Conservation (phyloP, 2,113 vertebrate genomes). For the Oreocharis arfaki region DNA sequence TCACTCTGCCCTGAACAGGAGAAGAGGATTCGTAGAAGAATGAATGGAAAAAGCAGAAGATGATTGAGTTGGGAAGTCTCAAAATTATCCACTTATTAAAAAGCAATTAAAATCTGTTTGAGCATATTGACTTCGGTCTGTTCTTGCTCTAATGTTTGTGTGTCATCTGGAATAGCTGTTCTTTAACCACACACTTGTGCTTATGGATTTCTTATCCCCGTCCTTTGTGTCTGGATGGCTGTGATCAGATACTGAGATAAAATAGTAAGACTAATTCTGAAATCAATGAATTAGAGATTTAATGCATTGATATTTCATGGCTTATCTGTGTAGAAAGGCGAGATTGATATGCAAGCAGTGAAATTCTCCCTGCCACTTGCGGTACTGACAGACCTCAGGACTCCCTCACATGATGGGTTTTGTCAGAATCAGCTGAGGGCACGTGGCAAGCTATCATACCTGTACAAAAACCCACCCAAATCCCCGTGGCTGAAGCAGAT, state of each 20-base stretch:
- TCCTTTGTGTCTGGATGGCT: not conserved
- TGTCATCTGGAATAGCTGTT: not conserved
- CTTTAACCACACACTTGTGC: not conserved
- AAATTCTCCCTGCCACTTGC: not conserved
- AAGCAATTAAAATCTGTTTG: not conserved
- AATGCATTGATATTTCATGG: not conserved
- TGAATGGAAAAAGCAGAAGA: not conserved
- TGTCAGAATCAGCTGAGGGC: not conserved
- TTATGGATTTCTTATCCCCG: conserved; percentile 15
- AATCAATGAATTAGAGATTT: conserved; percentile 45
- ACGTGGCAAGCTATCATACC: fast-evolving
- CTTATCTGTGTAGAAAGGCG: not conserved
- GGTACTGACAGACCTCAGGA: not conserved
- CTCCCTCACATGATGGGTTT: not conserved
- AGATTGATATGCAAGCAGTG: not conserved
- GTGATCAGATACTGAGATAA: not conserved
- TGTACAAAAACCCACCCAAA: not conserved
- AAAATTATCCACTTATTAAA: conserved; percentile 20
- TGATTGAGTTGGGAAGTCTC: not conserved
- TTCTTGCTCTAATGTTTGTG: not conserved
- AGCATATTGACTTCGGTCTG: not conserved
- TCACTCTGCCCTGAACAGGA: not conserved
- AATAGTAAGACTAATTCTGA: not conserved
- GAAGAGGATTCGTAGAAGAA: conserved; percentile 5
- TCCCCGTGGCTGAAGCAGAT: not conserved